These are phyloP conservation scores for Phortica variegata DNA, from an alignment of 1,140 invertebrate species.

Conservation along the genomic window DNA sequence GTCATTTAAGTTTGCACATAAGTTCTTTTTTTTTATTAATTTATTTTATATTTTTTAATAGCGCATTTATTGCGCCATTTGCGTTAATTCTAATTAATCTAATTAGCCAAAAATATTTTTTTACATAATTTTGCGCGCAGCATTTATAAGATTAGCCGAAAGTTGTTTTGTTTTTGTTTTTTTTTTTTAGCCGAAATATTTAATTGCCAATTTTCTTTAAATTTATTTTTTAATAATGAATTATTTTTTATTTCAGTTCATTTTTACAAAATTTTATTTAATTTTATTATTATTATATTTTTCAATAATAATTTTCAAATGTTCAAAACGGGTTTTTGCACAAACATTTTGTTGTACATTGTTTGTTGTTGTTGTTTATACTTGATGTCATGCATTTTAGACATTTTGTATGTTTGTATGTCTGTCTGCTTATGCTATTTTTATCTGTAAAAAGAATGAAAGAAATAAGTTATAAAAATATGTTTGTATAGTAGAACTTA, in stretches of 20 bases:
- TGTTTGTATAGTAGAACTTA: no score
- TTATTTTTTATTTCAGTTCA: conserved; percentile 3
- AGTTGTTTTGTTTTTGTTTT: no score
- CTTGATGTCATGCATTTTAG: no score
- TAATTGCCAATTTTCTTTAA: conserved; percentile 6
- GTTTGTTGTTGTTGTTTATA: conserved; percentile 12
- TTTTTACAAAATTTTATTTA: background rate
- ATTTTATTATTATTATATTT: conserved; percentile 2
- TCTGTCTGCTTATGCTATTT: no score
- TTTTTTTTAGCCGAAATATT: no score
- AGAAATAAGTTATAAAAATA: no score
- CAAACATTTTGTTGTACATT: conserved; percentile 20
- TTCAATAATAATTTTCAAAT: conserved; percentile 20
- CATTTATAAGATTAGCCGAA: no score
- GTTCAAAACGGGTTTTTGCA: conserved; percentile 15
- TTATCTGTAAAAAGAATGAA: no score
- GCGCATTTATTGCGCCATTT: no score
- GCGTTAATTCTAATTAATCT: no score
- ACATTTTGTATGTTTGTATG: no score
- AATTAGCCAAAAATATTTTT: conserved; percentile 33
- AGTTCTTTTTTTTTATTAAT: conserved; percentile 14
- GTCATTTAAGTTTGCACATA: conserved; percentile 28
- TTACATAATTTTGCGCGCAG: no score
- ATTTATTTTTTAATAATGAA: conserved; percentile 6
- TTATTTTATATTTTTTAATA: conserved; percentile 1